Conservation (phyloP, 2,797 vertebrate species). For the Onychomys torridus region DNA sequence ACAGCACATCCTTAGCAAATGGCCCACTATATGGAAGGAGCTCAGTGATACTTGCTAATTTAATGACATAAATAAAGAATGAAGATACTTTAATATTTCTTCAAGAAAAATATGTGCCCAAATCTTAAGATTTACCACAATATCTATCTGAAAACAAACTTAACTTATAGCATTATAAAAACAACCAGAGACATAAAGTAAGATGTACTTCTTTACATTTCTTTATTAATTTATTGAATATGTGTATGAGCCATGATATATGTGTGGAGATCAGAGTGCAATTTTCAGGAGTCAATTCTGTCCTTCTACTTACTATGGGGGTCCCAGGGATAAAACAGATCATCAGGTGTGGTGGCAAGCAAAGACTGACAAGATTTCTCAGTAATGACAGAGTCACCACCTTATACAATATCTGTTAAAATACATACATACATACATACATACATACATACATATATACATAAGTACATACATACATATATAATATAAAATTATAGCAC, state of each 20-base stretch:
- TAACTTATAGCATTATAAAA: background rate
- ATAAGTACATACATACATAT: too few species aligned
- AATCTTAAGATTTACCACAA: slow-evolving; percentile 19
- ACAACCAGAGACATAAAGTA: background rate
- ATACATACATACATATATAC: too few species aligned
- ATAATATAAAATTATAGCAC: background rate
- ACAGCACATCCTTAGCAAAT: background rate
- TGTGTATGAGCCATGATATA: background rate
- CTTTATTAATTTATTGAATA: background rate
- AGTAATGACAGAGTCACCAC: background rate
- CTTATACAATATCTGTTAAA: background rate
- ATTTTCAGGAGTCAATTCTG: background rate
- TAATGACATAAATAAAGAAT: background rate
- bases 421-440: too few species aligned
- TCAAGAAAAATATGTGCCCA: background rate
- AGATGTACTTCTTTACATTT: background rate
- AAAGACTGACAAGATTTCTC: background rate
- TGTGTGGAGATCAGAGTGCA: background rate
- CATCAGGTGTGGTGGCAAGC: background rate
- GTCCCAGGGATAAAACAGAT: background rate
- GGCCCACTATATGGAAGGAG: rapidly evolving
- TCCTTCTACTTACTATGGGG: background rate
- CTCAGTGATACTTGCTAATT: background rate
- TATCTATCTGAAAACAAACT: background rate
- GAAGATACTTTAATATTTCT: background rate